Evolutionary conservation across 2,113 vertebrate species (phyloP), one percentile per base, ranked within the genome.

Genomic region (Cygnus buccinator): DNA sequence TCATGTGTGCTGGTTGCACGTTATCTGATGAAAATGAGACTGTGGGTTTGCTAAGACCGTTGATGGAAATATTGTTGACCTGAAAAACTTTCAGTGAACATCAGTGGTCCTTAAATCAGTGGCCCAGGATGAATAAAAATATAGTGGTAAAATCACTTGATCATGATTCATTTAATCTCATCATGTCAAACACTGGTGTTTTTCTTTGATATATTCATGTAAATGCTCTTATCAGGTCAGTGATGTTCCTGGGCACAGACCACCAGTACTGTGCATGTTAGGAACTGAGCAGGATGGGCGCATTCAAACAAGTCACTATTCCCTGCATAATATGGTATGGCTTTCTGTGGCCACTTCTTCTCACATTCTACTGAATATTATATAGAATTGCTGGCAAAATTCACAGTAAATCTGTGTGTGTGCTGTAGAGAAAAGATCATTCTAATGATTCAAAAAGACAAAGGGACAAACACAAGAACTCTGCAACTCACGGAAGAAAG

Each of bases 381-480:
- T 90, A 78, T 31, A 63, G 25, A 59, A 73, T n/a, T 11, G 16
- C 55, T 66, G 50, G 44, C 57, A 85, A 80, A 94, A 44, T 57
- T 68, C 59, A 26, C 43, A 73, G 28, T 82, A 37, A 50, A 75
- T 86, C 22, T 86, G 11, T 82, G 21, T 57, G 33, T 22, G 26
- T 68, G 20, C 57, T 39, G n/a, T 72, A 57, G 61, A 43, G 52
- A 25, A 46, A 94, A 87, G 73, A 78, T 91, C 39, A 66, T 9
- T 81, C 57, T 97, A 87, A 77, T 73, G 31, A 70, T 94, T 94
- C 61, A 75, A 68, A 94, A 87, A 89, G 58, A 46, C 41, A 93
- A 50, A 37, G 57, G n/a, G 21, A 52, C 73, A 91, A 87, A 92
- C n/a, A 15, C 73, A 94, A 88, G 44, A 55, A 63, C 11, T 79